Evolutionary conservation across 2,797 vertebrate species (phyloP), one percentile per base, ranked within the genome.

Genomic region (Momotus momota): DNA sequence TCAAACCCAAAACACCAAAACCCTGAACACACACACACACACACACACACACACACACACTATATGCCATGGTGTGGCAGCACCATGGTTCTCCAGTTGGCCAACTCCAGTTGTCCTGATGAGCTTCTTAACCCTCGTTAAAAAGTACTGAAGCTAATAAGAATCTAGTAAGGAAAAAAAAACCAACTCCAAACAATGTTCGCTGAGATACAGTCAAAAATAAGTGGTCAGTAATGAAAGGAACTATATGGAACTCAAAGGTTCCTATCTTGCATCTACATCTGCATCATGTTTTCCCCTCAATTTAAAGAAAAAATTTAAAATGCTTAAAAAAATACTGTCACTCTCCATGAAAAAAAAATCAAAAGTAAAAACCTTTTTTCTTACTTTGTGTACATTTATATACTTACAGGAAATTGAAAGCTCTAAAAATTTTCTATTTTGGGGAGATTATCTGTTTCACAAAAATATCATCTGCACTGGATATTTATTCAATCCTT

Each of bases 401-500:
- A 54, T 18, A 60, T 66, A 75, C 23, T 89, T 91, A 72, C 19
- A 83, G 67, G 48, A 91, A 82, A 70, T n/a, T 14, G 18, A 91
- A 86, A 94, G 62, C 18, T 80, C 41, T 45, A 72, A 93, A 93
- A 66, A 60, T 29, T 4, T 3, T 80, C 62, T 88, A 84, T 95
- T 95, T 96, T 77, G 14, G 22, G 43, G 38, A 95, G 79, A 92
- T 96, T 88, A 91, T 95, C 60, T 89, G 41, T 96, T 96, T 93
- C 78, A 84, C 91, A 94, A 94, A 35, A 94, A 93, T 93, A 86
- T 90, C 71, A 90, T 83, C 94, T 90, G 86, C 29, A 67, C 9
- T 55, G 81, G 77, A 69, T 96, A 92, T 93, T 87, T 94, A 94
- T 86, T 94, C 75, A 96, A 93, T 83, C 81, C 72, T 93, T 94